Base-by-base conservation (phyloP, 2,113 vertebrate species). In the Uropsilus gracilis region DNA sequence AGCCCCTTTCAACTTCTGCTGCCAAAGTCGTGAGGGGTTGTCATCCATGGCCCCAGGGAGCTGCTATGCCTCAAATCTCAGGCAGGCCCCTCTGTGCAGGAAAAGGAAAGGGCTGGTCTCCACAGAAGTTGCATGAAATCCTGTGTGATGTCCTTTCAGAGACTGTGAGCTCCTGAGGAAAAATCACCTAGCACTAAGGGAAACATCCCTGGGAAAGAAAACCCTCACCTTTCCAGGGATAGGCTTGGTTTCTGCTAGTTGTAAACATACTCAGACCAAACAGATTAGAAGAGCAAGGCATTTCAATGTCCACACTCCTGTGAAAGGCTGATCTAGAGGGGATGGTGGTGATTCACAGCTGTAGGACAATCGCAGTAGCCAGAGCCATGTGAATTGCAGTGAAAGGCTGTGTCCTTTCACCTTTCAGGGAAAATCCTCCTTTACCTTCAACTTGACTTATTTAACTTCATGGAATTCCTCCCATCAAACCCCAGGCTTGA, bases 391-490 rank as follows among this genome's bases (percentile, higher is more conserved):
- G n/a, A n/a, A n/a, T n/a, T n/a, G n/a, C n/a, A n/a, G n/a, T n/a
- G n/a, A n/a, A n/a, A 18, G 0, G 0, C 46, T 16, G 0, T 2
- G 28, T 18, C 32, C 53, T 26, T 32, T 18, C 26, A 20, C 48
- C 44, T 6, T 37, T 16, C 86, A 11, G 42, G n/a, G 84, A 87
- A 92, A 81, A 44, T 20, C 14, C 30, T 42, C 30, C 5, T 53
- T 90, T 55, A 84, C 61, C 18, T 66, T 72, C 89, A 94, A 37
- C 30, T 75, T 83, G 50, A 75, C 34, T 80, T 93, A 48, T 86
- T 85, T 42, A 53, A 18, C 42, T 30, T 13, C 26, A 6, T 3
- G 14, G 18, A 66, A 71, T 32, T 66, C 78, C 66, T 66, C 78
- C 66, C 16, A 37, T 30, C 42, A 76, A 77, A 86, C 48, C 28